Evolutionary conservation across 2,888 invertebrate species (phyloP), one percentile per base, ranked within the genome.

Genomic region (Euzophera pinguis): DNA sequence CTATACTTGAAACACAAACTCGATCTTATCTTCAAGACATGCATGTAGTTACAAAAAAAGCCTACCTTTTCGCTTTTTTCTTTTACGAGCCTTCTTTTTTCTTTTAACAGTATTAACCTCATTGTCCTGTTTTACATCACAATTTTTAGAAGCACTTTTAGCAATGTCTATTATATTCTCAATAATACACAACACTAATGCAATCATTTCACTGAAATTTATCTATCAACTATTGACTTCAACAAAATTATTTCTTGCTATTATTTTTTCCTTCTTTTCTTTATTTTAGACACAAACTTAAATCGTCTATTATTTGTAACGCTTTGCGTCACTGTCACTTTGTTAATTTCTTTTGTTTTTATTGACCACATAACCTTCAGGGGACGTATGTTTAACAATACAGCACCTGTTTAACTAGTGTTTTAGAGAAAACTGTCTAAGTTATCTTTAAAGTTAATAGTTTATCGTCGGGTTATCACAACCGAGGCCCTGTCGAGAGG

Each of bases 171-270:
- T 70, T 54, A 88, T 62, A 69, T 79, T 81, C 2, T 75, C 72
- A 54, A 84, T 62, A 51, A 87, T 67, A 62, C 71, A 86, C 72
- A 84, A 67, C 66, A 85, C 73, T 54, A 84, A 60, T 17, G 68
- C 86, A 52, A 88, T 85, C 88, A 89, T 89, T 71, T 69, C 39
- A 39, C 6, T 32, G 7, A 14, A 41, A 42, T 32, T 9, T 47
- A 50, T 58, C 67, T 62, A 61, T 69, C 64, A 55, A 45, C 39
- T 13, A 37, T 1, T 54, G 34, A 47, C 22, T 1, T 41, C 3
- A 35, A 27, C 42, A 34, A n/a, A 17, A 35, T 5, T 50, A 17
- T 37, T 13, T 9, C 3, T 22, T 22, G 5, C 12, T 42, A 59
- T 57, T 59, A 61, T 67, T 71, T 72, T 73, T 73, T 81, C 62